A percentile compares a stretch with the other conserved stretches of the same genome.
Evolutionary conservation across 64 coral and sea anemone species (phyloP).

Genomic region (Montipora sp.): DNA sequence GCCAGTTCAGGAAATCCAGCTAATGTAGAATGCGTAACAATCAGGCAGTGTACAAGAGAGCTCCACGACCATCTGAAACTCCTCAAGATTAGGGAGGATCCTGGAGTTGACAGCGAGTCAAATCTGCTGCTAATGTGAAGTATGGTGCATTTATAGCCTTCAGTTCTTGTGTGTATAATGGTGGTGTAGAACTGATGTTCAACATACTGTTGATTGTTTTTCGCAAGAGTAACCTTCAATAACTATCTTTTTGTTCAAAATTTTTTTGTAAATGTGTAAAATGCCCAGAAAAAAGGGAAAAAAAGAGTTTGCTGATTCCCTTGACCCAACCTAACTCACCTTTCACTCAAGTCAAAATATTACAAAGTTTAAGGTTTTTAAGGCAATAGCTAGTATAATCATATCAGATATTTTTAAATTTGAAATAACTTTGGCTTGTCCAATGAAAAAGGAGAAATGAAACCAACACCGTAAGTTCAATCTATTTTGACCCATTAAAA

Average conservation of each 20-base stretch:
- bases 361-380: slow-evolving; percentile 14
- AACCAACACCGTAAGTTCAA: slow-evolving; percentile 19
- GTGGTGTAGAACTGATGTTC: slow-evolving; percentile 11
- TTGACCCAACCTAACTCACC: slow-evolving; percentile 2
- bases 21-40: background rate
- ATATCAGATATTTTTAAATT: background rate
- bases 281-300: background rate
- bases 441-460: slow-evolving; percentile 4
- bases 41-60: background rate
- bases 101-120: slow-evolving; percentile 25
- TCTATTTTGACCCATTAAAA: slow-evolving; percentile 2
- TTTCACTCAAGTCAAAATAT: slow-evolving; percentile 14
- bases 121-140: slow-evolving; percentile 3
- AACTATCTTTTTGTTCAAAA: slow-evolving; percentile 11
- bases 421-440: slow-evolving; percentile 19
- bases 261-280: slow-evolving; percentile 11
- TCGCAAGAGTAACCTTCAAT: slow-evolving; percentile 3
- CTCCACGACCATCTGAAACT: background rate
- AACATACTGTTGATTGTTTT: slow-evolving; percentile 19
- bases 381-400: slow-evolving; percentile 14
- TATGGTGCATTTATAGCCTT: background rate
- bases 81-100: slow-evolving; percentile 16
- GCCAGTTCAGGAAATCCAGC: no score
- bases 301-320: background rate
- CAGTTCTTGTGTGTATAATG: slow-evolving; percentile 5